Evolutionary conservation across 2,888 invertebrate genomes (phyloP).

Genomic region (Omphaloscelis lunosa): DNA sequence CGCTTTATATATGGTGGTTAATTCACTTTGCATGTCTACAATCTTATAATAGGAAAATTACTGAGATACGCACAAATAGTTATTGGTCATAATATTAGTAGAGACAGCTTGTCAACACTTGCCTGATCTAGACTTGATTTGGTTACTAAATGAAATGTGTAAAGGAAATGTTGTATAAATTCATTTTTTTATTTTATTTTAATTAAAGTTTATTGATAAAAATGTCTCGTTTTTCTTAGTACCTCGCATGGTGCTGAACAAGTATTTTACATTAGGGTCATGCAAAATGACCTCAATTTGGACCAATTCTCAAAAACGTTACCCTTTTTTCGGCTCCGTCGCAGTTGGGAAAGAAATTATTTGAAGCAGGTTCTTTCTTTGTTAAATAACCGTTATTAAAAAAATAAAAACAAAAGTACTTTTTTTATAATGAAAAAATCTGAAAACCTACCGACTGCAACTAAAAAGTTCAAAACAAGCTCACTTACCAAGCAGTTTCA

Average conservation of each 20-base stretch:
- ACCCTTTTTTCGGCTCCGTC: neutral
- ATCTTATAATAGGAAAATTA: constrained; percentile 43
- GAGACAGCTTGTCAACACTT: constrained; percentile 43
- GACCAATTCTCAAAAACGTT: neutral
- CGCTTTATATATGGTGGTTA: constrained; percentile 50
- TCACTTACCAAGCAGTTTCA: neutral
- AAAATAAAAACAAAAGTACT: neutral
- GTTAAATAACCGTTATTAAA: neutral
- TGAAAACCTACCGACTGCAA: neutral
- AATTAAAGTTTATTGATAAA: constrained; percentile 80
- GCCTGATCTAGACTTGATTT: constrained; percentile 54
- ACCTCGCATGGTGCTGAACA: too few relatives aligned
- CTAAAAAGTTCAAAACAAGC: too few relatives aligned
- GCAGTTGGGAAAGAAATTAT: neutral
- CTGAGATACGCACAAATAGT: constrained; percentile 68
- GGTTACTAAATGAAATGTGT: constrained; percentile 57
- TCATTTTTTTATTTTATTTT: constrained; percentile 81
- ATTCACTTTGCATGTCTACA: constrained; percentile 59
- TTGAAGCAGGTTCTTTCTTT: neutral
- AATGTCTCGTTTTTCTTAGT: constrained; percentile 29
- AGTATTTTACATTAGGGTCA: neutral
- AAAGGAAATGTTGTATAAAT: constrained; percentile 81
- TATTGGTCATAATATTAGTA: constrained; percentile 50
- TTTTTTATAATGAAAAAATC: neutral
- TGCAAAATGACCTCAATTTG: neutral